Evolutionary conservation across 2,888 invertebrate species (phyloP), one percentile per base, ranked within the genome.

Genomic region (Drosophila neonasuta): DNA sequence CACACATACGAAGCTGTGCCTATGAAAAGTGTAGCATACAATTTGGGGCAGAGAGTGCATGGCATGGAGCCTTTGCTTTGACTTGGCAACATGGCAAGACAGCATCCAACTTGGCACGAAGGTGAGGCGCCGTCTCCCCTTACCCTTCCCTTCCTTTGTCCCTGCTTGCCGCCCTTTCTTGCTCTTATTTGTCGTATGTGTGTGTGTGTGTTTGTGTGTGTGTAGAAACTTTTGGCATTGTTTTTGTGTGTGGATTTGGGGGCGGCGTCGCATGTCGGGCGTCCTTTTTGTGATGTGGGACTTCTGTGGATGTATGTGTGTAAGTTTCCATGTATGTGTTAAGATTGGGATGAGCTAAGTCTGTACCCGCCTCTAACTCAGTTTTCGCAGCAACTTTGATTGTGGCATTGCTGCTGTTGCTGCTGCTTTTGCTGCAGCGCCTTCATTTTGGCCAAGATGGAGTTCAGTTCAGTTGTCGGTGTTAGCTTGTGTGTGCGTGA

Each of bases 361-460:
- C 83, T 85, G 68, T 67, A 51, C 60, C 57, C 75, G 67, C 61
- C 79, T 75, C 75, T 75, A 79, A 70, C 76, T 67, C 66, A 69
- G 75, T 76, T 71, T 77, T 71, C 80, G 80, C 68, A 87, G 74
- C 82, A 88, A 88, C 87, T 84, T 84, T 84, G 83, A 88, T 88
- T 84, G 83, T 84, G 83, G 86, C 88, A 71, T 79, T 69, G 77
- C 74, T 71, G 69, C 70, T 75, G 67, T 13, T 69, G 77, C 74
- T 71, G 66, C 69, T 75, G 67, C 74, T 70, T 68, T 68, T 75
- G 67, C 60, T 46, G 67, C 85, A 75, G 77, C 65, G 61, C 57
- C 59, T 76, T 72, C 65, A 79, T 84, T 85, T 84, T 81, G 82
- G 87, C 87, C 74, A 87, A 80, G 81, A 86, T 81, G 83, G 86